Base-by-base conservation (phyloP, 2,888 invertebrate genomes). In the Andricus quercusramuli region DNA sequence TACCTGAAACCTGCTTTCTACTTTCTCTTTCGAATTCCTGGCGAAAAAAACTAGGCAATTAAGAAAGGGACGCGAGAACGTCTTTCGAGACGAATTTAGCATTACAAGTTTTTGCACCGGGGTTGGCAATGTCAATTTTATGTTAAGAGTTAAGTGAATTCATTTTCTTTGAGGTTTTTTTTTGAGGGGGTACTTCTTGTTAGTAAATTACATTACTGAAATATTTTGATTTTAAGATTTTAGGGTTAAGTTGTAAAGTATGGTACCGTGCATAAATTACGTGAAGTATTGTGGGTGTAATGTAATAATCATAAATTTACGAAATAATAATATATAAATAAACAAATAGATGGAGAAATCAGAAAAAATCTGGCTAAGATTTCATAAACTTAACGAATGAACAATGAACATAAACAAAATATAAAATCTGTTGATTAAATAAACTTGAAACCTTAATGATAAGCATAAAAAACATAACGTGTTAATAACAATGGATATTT, bases 1-100 rank as follows among this genome's bases (percentile, higher is more conserved):
- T 74, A 74, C 74, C 74, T 74, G 74, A 51, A 68, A 68, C 68
- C 17, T n/a, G 51, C 74, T 74, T 74, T 74, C 74, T 74, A 74
- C 74, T 74, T 74, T 74, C 74, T 74, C 74, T 51, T 74, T 51
- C 37, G 74, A 74, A 74, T 56, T 74, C 32, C 32, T 20, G 32
- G 56, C n/a, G 29, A 44, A 68, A 74, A 74, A 74, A 74, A 56
- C 32, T 74, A 37, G 56, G 56, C 56, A 74, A 74, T 74, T 74
- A 74, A 74, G 56, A 56, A 74, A 56, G 51, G 47, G 17, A n/a
- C 74, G 20, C 70, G 74, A 51, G 51, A 74, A 56, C 56, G 51
- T 59, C 74, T 56, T 56, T 74, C 32, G n/a, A n/a, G 74, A 74
- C 74, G 32, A 74, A 74, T 74, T 74, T 56, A 74, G 56, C 56